These are phyloP conservation scores for Altica lythri DNA, from an alignment of 2,888 invertebrate species.

Conservation along the genomic window DNA sequence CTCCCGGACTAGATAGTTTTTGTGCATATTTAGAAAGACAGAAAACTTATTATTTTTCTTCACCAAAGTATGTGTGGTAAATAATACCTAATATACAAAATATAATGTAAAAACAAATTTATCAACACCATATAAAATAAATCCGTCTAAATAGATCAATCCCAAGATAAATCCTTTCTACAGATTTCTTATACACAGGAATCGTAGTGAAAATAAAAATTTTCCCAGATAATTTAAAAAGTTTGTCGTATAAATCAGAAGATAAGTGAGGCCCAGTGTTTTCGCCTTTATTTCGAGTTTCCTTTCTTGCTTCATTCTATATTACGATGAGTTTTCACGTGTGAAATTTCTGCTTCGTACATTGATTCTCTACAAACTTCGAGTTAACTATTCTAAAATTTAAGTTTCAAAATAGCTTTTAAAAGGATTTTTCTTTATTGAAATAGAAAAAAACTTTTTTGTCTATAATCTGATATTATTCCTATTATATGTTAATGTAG, in stretches of 20 bases:
- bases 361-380: conserved; percentile 17
- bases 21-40: no score
- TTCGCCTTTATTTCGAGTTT: conserved; percentile 18
- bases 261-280: conserved; percentile 27
- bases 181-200: conserved; percentile 24
- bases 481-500: no score
- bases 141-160: no score
- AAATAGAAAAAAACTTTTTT: conserved; percentile 7
- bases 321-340: conserved; percentile 29
- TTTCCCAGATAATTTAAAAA: conserved; percentile 30
- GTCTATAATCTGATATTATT: background rate
- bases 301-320: conserved; percentile 20
- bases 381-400: conserved; percentile 16
- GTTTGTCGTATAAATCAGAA: conserved; percentile 28
- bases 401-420: conserved; percentile 12
- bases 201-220: conserved; percentile 27
- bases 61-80: no score
- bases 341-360: conserved; percentile 28
- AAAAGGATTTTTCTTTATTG: conserved; percentile 16
- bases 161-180: conserved; percentile 25
- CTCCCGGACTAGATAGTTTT: no score
- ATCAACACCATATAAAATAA: no score
- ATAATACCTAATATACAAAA: no score
- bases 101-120: no score
- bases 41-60: no score